Base-by-base conservation (phyloP, 2,113 vertebrate genomes). In the Monopterus albus region DNA sequence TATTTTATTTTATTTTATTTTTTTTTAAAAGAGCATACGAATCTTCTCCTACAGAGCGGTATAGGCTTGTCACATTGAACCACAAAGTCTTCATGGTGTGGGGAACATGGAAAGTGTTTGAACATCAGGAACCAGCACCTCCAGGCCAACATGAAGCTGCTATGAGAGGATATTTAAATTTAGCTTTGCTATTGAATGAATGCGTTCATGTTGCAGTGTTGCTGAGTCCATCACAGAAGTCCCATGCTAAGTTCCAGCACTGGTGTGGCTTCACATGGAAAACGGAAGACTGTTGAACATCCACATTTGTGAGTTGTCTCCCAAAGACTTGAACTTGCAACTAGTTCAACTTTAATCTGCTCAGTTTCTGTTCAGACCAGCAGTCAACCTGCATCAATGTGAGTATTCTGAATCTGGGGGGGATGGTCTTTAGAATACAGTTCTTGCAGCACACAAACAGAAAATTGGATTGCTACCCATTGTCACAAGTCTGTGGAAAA, bases 401-500 rank as follows among this genome's bases (percentile, higher is more conserved):
- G 49, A 53, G 23, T 38, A 55, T 60, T 46, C 23, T 45, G 42
- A 61, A 25, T 8, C 13, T 8, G 10, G 26, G 2, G 33, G 29
- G 26, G 6, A 26, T 1, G 31, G 28, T 79, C 57, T 56, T 35
- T 74, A 61, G 49, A 57, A 15, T 76, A 38, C 35, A 61, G 5
- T 67, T 58, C 82, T 79, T 53, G 75, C 68, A 0, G 84, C 81
- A 75, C 74, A 81, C 80, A 74, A 73, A 69, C 68, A 72, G 21
- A 55, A 71, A 79, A 73, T 67, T 68, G 79, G 69, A 76, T 73
- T 75, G 49, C 66, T 64, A 49, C 56, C 39, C 73, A 75, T 62
- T 60, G 46, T 89, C 79, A 39, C 63, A 38, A 70, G 64, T 79
- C 40, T 75, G 50, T 73, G 65, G 61, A 51, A 67, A 9, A 0